A percentile compares a stretch with the other conserved stretches of the same genome.
Evolutionary conservation across 2,797 vertebrate species (phyloP).

Genomic region (Takifugu ocellatus): DNA sequence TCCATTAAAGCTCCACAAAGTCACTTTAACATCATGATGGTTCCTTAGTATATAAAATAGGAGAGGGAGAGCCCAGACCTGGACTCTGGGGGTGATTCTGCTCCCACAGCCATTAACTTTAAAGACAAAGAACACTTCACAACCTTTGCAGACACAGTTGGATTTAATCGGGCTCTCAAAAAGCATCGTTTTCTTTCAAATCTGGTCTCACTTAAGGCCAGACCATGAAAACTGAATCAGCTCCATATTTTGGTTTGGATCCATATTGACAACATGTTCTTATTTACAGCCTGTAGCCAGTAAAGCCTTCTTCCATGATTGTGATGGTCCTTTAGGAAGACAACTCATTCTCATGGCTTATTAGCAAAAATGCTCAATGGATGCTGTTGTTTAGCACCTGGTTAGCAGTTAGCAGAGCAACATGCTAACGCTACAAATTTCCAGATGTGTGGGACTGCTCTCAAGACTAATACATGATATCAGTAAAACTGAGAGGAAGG

Average conservation of each 20-base stretch:
- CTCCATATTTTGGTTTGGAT: not conserved
- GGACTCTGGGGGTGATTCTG: not conserved
- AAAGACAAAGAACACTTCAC: not conserved
- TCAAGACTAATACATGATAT: too few relatives aligned
- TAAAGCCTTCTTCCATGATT: not conserved
- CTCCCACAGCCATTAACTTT: not conserved
- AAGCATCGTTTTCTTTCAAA: not conserved
- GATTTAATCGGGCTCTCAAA: slow-evolving; percentile 1
- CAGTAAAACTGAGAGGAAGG: too few relatives aligned
- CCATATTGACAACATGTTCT: not conserved
- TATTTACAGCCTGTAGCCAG: not conserved
- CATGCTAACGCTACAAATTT: not conserved
- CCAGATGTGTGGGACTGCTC: too few relatives aligned
- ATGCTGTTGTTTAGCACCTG: slow-evolving; percentile 14
- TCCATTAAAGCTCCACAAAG: too few relatives aligned
- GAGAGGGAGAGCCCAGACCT: too few relatives aligned
- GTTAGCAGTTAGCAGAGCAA: not conserved
- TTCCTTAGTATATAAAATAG: too few relatives aligned
- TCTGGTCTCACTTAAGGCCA: too few relatives aligned
- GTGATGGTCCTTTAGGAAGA: not conserved
- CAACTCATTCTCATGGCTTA: slow-evolving; percentile 1
- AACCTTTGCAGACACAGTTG: not conserved
- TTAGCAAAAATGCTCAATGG: not conserved
- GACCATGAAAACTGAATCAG: not conserved
- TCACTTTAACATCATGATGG: too few relatives aligned